Evolutionary conservation across 2,888 invertebrate genomes (phyloP).

Genomic region (Lypha dubia): DNA sequence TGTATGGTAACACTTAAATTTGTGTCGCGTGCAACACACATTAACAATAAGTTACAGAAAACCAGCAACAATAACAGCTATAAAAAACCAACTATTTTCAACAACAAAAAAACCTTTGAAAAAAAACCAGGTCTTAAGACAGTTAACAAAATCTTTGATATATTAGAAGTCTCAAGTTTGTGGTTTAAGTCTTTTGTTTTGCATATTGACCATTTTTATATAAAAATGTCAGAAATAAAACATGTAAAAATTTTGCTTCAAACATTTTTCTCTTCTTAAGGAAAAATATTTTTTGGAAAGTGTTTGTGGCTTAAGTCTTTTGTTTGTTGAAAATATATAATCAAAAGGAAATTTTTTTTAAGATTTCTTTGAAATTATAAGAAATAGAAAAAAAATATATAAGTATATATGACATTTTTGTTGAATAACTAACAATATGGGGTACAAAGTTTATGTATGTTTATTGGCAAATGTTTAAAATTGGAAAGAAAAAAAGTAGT

Average conservation of each 20-base stretch:
- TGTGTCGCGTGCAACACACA: slow-evolving; percentile 70
- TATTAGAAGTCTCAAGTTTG: slow-evolving; percentile 53
- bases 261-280: slow-evolving; percentile 36
- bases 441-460: too few species aligned
- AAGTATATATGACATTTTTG: background rate
- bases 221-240: background rate
- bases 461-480: too few species aligned
- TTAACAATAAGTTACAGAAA: slow-evolving; percentile 59
- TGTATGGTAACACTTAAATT: slow-evolving; percentile 72
- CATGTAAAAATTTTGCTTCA: slow-evolving; percentile 26
- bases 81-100: background rate
- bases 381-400: background rate
- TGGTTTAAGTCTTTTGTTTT: slow-evolving; percentile 62
- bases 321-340: slow-evolving; percentile 1
- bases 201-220: slow-evolving; percentile 53
- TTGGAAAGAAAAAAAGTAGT: background rate
- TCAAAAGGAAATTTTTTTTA: slow-evolving; percentile 2
- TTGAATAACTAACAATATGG: background rate
- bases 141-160: slow-evolving; percentile 57
- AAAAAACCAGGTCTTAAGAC: background rate
- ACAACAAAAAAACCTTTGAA: background rate
- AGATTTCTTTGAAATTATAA: slow-evolving; percentile 16
- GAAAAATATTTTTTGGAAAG: slow-evolving; percentile 16
- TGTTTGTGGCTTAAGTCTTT: slow-evolving; percentile 51
- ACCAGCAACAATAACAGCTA: slow-evolving; percentile 12